Evolutionary conservation across 2,113 vertebrate genomes (phyloP).

Genomic region (Chamaea fasciata): DNA sequence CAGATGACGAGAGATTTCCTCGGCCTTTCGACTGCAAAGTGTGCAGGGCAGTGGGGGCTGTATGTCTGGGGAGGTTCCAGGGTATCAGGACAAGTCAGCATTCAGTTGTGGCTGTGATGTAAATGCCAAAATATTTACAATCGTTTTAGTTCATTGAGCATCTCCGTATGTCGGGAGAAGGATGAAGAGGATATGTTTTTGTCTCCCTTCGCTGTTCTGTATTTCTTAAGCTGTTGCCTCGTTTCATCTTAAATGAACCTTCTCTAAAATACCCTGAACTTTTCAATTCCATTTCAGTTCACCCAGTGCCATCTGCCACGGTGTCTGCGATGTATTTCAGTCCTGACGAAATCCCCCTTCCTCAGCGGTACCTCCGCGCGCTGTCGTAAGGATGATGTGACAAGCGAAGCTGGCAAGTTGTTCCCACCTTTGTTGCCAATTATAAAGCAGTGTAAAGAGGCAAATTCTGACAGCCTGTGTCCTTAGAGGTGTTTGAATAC

Average conservation of each 20-base stretch:
- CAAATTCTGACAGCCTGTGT: neutral
- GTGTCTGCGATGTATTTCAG: neutral
- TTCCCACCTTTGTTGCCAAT: conserved; percentile 13
- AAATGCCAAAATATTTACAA: neutral
- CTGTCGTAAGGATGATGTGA: neutral
- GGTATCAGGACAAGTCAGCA: neutral
- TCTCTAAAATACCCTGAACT: conserved; percentile 10
- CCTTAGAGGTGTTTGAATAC: neutral
- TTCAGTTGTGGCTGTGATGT: neutral
- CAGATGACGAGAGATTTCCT: neutral
- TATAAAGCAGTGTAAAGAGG: neutral
- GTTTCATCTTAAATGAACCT: neutral
- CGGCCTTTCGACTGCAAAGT: neutral
- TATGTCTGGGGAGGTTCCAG: neutral
- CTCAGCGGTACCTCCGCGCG: neutral
- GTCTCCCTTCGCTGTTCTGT: neutral
- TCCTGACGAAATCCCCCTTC: neutral
- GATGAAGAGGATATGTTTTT: neutral
- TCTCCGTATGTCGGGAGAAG: neutral
- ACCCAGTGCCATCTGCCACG: neutral
- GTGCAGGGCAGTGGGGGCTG: neutral
- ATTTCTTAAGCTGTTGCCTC: neutral
- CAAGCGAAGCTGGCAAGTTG: neutral
- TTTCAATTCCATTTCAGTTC: neutral
- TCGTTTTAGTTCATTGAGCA: neutral